A percentile compares a stretch with the other conserved stretches of the same genome.
Evolutionary conservation across 2,888 invertebrate genomes (phyloP).

Genomic region (Xanthorhoe designata): DNA sequence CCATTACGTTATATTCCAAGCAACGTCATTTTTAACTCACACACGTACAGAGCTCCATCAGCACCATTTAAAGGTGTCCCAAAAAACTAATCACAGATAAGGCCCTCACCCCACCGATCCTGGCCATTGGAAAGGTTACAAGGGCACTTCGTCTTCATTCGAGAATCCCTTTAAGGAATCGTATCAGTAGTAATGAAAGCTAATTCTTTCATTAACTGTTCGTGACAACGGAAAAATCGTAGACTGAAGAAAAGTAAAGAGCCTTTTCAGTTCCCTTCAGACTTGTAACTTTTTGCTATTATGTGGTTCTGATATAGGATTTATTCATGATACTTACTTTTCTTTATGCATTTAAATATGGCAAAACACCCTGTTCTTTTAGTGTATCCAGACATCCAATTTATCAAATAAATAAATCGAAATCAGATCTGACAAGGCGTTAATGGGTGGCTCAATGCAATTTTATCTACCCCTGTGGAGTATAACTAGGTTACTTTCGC

Average conservation of each 20-base stretch:
- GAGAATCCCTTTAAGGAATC: slow-evolving; percentile 83
- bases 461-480: slow-evolving; percentile 79
- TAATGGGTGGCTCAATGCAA: slow-evolving; percentile 85
- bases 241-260: slow-evolving; percentile 74
- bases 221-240: slow-evolving; percentile 82
- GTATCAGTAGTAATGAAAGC: slow-evolving; percentile 84
- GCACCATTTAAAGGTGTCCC: slow-evolving; percentile 63
- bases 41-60: slow-evolving; percentile 36
- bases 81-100: slow-evolving; percentile 80
- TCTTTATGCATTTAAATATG: no score
- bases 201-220: slow-evolving; percentile 85
- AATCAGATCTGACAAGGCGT: slow-evolving; percentile 85
- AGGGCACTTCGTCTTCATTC: slow-evolving; percentile 81
- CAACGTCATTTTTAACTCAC: slow-evolving; percentile 9
- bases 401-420: slow-evolving; percentile 81
- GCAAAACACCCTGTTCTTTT: slow-evolving; percentile 21
- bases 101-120: slow-evolving; percentile 71
- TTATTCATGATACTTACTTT: no score
- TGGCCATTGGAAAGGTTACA: slow-evolving; percentile 74
- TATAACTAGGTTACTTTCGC: slow-evolving; percentile 72
- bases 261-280: slow-evolving; percentile 36
- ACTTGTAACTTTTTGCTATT: slow-evolving; percentile 16
- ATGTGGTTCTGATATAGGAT: not conserved
- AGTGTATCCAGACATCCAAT: slow-evolving; percentile 57
- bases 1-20: not conserved